Percentiles rank a stretch among this genome's conserved stretches.
Conservation (phyloP, 2,888 invertebrate species). For the Strigamia crassipes region DNA sequence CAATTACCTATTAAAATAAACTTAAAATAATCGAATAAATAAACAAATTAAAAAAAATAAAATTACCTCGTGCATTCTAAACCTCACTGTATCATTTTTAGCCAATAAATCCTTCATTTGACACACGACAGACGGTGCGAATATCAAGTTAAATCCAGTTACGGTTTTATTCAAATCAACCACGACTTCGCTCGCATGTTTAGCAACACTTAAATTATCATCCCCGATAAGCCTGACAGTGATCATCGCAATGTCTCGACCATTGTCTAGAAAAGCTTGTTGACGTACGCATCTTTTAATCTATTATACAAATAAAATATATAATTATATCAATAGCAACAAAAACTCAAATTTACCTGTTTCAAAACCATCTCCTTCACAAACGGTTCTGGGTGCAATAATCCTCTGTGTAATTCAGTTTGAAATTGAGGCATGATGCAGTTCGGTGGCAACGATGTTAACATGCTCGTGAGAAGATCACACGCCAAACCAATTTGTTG, state of each 20-base stretch:
- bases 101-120: conserved; percentile 62
- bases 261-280: conserved; percentile 45
- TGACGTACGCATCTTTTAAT: background rate
- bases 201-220: conserved; percentile 66
- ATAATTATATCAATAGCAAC: background rate
- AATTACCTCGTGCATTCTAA: conserved; percentile 74
- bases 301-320: background rate
- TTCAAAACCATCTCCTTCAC: conserved; percentile 70
- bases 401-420: conserved; percentile 57
- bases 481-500: conserved; percentile 68
- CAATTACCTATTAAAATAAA: conserved; percentile 63
- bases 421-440: conserved; percentile 66
- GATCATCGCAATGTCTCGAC: background rate
- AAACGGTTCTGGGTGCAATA: conserved; percentile 68
- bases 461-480: conserved; percentile 69
- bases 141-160: conserved; percentile 62
- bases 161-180: conserved; percentile 61
- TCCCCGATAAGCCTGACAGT: conserved; percentile 67
- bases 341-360: conserved; percentile 62
- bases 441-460: conserved; percentile 68
- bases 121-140: conserved; percentile 64
- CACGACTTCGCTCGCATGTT: conserved; percentile 66
- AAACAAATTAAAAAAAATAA: background rate
- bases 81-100: conserved; percentile 66
- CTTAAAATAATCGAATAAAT: conserved; percentile 38